Conservation (phyloP, 2,113 vertebrate species). For the Amazona guildingii region DNA sequence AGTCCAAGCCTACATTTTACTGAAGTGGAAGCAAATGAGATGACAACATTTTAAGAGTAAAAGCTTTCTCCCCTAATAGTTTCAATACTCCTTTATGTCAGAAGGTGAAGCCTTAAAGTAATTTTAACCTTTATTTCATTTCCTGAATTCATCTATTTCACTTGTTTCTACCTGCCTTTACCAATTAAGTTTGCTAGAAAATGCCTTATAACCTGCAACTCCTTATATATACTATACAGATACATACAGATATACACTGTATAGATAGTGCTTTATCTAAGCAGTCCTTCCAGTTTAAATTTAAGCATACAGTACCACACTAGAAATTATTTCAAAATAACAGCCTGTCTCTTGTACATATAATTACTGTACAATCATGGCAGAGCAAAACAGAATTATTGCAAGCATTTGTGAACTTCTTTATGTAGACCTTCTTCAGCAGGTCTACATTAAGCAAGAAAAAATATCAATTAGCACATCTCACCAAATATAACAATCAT, state of each 20-base stretch:
- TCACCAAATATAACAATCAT: not conserved
- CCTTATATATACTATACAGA: not conserved
- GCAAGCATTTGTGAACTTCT: not conserved
- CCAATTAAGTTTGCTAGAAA: not conserved
- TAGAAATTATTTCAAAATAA: not conserved
- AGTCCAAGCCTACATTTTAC: not conserved
- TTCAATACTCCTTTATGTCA: not conserved
- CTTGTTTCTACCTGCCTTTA: not conserved
- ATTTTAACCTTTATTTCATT: not conserved
- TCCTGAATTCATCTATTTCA: not conserved
- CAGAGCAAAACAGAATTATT: not conserved
- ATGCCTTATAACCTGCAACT: not conserved
- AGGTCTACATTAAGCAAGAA: not conserved
- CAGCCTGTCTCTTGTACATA: not conserved
- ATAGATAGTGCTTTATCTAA: not conserved
- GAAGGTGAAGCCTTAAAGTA: not conserved
- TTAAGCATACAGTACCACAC: not conserved
- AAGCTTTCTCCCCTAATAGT: not conserved
- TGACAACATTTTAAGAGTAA: not conserved
- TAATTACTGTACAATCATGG: not conserved
- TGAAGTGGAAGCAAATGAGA: not conserved
- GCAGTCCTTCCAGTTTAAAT: not conserved
- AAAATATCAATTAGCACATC: not conserved
- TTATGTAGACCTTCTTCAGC: not conserved
- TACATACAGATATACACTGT: not conserved